These are phyloP conservation scores for Lithosia quadra DNA, from an alignment of 2,888 invertebrate genomes.

Conservation along the genomic window DNA sequence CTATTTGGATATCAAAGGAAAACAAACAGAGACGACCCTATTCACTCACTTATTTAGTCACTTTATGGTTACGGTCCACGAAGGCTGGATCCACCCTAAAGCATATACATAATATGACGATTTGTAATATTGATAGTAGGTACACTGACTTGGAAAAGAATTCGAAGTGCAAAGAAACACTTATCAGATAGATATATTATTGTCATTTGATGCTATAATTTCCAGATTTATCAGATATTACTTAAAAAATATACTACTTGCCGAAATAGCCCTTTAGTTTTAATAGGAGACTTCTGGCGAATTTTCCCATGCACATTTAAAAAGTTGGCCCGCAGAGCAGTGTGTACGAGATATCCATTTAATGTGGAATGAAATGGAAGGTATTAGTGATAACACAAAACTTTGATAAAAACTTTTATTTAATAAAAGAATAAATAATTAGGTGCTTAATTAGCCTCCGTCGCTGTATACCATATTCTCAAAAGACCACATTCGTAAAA, in stretches of 20 bases:
- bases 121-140: not conserved
- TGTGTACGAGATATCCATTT: not conserved
- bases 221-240: not conserved
- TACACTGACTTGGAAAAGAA: not conserved
- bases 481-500: too few species aligned
- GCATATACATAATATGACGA: not conserved
- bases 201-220: not conserved
- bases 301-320: too few species aligned
- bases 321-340: not conserved
- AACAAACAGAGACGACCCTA: not conserved
- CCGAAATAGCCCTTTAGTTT: not conserved
- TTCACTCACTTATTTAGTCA: not conserved
- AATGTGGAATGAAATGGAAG: not conserved
- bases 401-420: slow-evolving; percentile 49
- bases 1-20: not conserved
- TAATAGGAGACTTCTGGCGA: too few species aligned
- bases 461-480: too few species aligned
- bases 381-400: not conserved
- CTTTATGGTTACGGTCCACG: slow-evolving; percentile 1
- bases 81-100: slow-evolving; percentile 1
- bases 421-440: slow-evolving; percentile 67
- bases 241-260: not conserved
- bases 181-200: not conserved
- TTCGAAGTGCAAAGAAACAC: not conserved
- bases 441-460: too few species aligned